These are phyloP conservation scores for mouse (Mus musculus) DNA, from an alignment of 2,113 vertebrate species.

Conservation along the genomic window GRCm39 chr13:72874001-72874500, in stretches of 20 bases:
- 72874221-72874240: too few relatives aligned
- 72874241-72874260: accelerated
- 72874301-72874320: accelerated
- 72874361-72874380: neutral
- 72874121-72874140: accelerated
- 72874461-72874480: accelerated
- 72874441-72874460: accelerated
- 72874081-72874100: neutral
- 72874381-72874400: neutral
- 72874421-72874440: accelerated
- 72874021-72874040: constrained; percentile 15
- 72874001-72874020: neutral
- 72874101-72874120: neutral
- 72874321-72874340: accelerated
- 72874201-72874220: neutral
- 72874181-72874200: accelerated
- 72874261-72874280: neutral
- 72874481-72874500: too few relatives aligned
- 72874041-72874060: neutral
- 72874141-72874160: neutral
- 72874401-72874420: too few relatives aligned
- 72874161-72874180: accelerated
- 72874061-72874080: neutral
- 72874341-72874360: accelerated
- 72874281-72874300: neutral